Conservation (phyloP, 1,140 invertebrate genomes). For the Tetramorium alpestre region DNA sequence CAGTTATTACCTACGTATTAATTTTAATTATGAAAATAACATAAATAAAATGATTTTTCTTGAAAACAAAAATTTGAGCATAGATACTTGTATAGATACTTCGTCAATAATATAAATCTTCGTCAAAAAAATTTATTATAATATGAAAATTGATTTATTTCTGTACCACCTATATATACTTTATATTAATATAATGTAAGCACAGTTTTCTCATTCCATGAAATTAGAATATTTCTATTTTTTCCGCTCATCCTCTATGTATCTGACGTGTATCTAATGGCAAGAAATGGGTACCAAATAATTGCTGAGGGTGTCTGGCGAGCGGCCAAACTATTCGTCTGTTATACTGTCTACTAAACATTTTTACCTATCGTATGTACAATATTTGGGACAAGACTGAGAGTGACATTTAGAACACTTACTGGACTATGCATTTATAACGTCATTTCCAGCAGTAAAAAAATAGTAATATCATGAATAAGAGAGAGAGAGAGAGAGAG, state of each 20-base stretch:
- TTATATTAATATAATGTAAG: not conserved
- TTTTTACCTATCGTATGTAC: not conserved
- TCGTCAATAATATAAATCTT: not conserved
- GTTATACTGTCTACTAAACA: slow-evolving; percentile 15
- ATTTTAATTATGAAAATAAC: too few species aligned
- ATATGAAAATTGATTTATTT: not conserved
- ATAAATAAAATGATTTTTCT: not conserved
- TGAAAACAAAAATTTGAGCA: not conserved
- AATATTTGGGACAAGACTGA: not conserved
- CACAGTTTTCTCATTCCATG: not conserved
- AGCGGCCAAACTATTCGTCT: slow-evolving; percentile 34
- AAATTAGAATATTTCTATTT: not conserved
- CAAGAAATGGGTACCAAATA: slow-evolving; percentile 23
- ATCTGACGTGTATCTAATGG: not conserved
- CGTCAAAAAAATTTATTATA: not conserved
- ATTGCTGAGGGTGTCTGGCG: slow-evolving; percentile 36
- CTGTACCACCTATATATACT: not conserved
- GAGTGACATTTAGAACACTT: not conserved
- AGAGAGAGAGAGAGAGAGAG: not conserved
- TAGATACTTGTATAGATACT: too few species aligned
- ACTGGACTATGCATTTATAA: not conserved
- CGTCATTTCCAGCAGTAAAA: not conserved
- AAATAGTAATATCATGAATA: not conserved
- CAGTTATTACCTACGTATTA: too few species aligned
- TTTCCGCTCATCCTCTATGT: not conserved